Percentiles rank a stretch among this genome's conserved stretches.
These are phyloP conservation scores for Hanleya hanleyi DNA, from an alignment of 2,888 invertebrate species.

Conservation along the genomic window DNA sequence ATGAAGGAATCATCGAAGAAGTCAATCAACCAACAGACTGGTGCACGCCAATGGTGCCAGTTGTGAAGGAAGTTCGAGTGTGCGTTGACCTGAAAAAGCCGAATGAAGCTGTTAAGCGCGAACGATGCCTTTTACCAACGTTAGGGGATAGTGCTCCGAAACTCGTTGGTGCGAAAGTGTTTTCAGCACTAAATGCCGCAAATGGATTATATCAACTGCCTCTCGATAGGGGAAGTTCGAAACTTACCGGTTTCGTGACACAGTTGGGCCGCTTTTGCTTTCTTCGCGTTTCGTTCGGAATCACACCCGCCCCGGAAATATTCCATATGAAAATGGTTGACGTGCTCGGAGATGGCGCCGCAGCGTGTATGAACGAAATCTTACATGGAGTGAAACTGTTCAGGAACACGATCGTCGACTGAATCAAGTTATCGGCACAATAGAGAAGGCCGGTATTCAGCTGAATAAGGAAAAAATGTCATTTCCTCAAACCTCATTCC, in stretches of 20 bases:
- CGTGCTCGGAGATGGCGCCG: conserved; percentile 1
- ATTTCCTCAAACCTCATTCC: conserved; percentile 3
- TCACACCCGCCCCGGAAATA: background rate
- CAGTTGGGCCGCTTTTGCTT: conserved; percentile 30
- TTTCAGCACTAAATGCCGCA: conserved; percentile 27
- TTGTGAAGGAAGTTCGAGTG: conserved; percentile 35
- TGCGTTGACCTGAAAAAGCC: conserved; percentile 32
- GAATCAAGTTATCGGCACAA: conserved; percentile 7
- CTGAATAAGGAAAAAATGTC: conserved; percentile 24
- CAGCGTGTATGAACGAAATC: conserved; percentile 24
- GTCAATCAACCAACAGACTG: conserved; percentile 35
- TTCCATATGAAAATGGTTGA: conserved; percentile 21
- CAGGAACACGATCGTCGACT: no score
- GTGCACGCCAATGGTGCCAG: conserved; percentile 34
- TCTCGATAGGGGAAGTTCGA: conserved; percentile 17
- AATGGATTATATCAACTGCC: conserved; percentile 30
- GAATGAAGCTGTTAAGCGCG: conserved; percentile 31
- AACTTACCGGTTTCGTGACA: conserved; percentile 30
- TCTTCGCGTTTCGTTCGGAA: background rate
- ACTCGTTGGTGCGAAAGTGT: conserved; percentile 19
- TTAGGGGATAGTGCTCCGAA: conserved; percentile 28
- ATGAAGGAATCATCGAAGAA: conserved; percentile 29
- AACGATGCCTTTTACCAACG: conserved; percentile 26
- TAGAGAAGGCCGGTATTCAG: conserved; percentile 13
- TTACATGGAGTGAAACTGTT: conserved; percentile 19